These are phyloP conservation scores for Girardia tigrina DNA, from an alignment of 2,888 invertebrate genomes.

Conservation along the genomic window DNA sequence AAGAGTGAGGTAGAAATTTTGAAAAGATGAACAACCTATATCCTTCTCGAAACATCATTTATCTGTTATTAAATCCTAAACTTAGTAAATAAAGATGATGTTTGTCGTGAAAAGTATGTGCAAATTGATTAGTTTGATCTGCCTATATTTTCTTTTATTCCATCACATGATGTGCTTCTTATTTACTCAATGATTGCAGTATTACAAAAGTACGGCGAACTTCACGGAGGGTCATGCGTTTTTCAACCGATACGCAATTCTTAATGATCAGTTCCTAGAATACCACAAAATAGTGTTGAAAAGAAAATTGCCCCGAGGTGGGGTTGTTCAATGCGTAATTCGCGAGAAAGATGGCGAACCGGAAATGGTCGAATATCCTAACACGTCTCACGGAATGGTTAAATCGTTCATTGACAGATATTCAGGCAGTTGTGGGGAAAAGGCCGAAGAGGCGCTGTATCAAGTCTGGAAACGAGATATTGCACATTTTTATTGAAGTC, in stretches of 20 bases:
- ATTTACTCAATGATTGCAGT: constrained; percentile 46
- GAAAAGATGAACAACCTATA: too few species aligned
- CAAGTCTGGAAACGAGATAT: neutral
- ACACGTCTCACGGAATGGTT: constrained; percentile 64
- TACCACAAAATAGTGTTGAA: constrained; percentile 75
- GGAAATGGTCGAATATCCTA: constrained; percentile 61
- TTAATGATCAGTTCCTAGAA: constrained; percentile 65
- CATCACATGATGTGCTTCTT: neutral
- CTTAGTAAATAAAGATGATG: too few species aligned
- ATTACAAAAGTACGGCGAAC: constrained; percentile 77
- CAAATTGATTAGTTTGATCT: too few species aligned
- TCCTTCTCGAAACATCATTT: too few species aligned
- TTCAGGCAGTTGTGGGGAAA: neutral
- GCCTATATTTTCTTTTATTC: too few species aligned
- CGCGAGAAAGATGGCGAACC: constrained; percentile 51
- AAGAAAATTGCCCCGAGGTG: constrained; percentile 75
- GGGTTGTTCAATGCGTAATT: constrained; percentile 66
- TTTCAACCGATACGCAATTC: constrained; percentile 67
- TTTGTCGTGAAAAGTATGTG: too few species aligned
- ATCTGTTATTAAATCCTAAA: too few species aligned
- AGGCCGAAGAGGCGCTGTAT: neutral
- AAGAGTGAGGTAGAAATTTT: too few species aligned
- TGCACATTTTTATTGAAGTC: neutral
- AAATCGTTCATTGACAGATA: constrained; percentile 38
- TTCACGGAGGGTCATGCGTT: constrained; percentile 60